Evolutionary conservation across 2,888 invertebrate species (phyloP).

Genomic region (Melipona beecheii): DNA sequence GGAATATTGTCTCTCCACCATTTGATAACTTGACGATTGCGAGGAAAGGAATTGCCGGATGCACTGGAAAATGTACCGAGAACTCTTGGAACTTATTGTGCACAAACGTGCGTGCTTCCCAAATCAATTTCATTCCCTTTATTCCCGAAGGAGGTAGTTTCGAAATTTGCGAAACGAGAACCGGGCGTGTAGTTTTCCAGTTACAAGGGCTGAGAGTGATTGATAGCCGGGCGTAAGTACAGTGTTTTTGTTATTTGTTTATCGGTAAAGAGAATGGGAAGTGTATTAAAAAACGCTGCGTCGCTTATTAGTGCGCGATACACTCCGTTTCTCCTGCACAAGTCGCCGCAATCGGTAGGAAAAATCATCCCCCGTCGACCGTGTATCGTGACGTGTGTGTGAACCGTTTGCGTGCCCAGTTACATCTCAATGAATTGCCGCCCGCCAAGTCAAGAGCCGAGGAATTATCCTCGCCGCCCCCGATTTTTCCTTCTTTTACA

Average conservation of each 20-base stretch:
- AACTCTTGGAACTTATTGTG: no score
- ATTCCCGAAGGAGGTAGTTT: neutral
- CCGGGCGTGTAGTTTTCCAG: neutral
- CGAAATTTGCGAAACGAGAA: neutral
- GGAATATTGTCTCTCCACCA: no score
- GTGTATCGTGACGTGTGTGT: constrained; percentile 59
- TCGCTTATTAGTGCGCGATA: constrained; percentile 47
- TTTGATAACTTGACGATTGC: no score
- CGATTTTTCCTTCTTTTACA: constrained; percentile 33
- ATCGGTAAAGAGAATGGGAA: neutral
- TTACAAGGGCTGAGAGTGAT: neutral
- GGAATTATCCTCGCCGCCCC: constrained; percentile 54
- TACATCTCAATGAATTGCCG: constrained; percentile 65
- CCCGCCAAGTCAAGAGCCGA: constrained; percentile 53
- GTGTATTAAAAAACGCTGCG: constrained; percentile 33
- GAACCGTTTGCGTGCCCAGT: constrained; percentile 64
- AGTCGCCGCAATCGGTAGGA: constrained; percentile 47
- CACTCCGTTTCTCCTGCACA: constrained; percentile 49
- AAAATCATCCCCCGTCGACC: constrained; percentile 60
- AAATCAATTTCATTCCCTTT: neutral
- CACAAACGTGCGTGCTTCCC: neutral
- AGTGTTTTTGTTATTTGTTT: constrained; percentile 2
- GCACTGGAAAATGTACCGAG: no score
- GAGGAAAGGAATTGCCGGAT: no score
- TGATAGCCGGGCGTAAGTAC: neutral